Base-by-base conservation (phyloP, 2,113 vertebrate genomes). In the Copsychus sechellarum region DNA sequence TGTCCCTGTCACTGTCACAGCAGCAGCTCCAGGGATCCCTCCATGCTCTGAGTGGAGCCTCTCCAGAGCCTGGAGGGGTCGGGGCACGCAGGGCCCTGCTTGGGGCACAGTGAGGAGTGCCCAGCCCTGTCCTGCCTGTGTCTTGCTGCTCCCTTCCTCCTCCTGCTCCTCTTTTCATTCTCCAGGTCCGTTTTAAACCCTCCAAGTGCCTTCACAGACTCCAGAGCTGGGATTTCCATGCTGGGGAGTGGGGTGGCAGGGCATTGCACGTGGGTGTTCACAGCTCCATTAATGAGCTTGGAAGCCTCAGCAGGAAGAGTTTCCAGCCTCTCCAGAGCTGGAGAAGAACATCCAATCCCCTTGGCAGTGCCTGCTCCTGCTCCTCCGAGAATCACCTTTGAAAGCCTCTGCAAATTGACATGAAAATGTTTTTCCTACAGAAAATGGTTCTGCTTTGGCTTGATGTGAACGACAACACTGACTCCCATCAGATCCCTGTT, bases 331-430 rank as follows among this genome's bases (percentile, higher is more conserved):
- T 86, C 36, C 78, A 81, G 81, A 84, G 50, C 77, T 86, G 69
- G 31, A 61, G 60, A 69, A 72, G 62, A 94, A 10, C 87, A 94
- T 76, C 72, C 54, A 62, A 77, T 33, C 47, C 45, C 40, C 69
- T 72, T 67, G 12, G 5, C 66, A 77, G 72, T 0, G 0, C 7
- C 71, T 0, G 0, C 21, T 64, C 21, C 62, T 69, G 38, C 57
- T 94, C 72, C 69, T 73, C 28, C 0, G 14, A 73, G 84, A 73
- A 42, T 21, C 0, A 0, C 2, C 77, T 81, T 43, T 77, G 64
- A 69, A 83, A 92, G 26, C 33, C 66, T 95, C 76, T 47, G 45
- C 57, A 80, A 86, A 73, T 36, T 51, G 81, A 58, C 73, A 80
- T 40, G 77, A 48, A 86, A 91, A 43, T n/a, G 7, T 24, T 77